Evolutionary conservation across 2,888 invertebrate genomes (phyloP).

Genomic region (Bombylius major): DNA sequence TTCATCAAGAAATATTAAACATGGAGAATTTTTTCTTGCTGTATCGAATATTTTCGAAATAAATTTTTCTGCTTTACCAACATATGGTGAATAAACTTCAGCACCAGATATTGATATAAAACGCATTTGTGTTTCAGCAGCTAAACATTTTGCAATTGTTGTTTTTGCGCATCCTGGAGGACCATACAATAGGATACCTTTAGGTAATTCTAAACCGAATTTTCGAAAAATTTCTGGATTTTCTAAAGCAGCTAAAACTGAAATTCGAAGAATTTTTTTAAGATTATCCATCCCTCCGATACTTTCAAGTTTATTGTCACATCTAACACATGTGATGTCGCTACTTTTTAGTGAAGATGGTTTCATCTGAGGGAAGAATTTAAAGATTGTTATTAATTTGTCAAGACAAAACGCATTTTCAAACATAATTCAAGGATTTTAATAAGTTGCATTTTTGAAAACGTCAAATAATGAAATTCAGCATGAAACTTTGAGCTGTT

Average conservation of each 20-base stretch:
- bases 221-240: slow-evolving; percentile 41
- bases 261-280: slow-evolving; percentile 40
- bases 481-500: background rate
- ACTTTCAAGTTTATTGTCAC: slow-evolving; percentile 35
- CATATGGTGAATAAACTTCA: slow-evolving; percentile 50
- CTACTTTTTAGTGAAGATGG: slow-evolving; percentile 37
- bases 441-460: too few relatives aligned
- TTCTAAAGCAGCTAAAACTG: slow-evolving; percentile 45
- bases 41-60: slow-evolving; percentile 45
- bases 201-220: slow-evolving; percentile 43
- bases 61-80: slow-evolving; percentile 50
- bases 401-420: too few relatives aligned
- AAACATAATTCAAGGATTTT: too few relatives aligned
- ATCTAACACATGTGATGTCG: slow-evolving; percentile 33
- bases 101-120: slow-evolving; percentile 47
- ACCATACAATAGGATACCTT: slow-evolving; percentile 47
- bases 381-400: too few relatives aligned
- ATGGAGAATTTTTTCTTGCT: slow-evolving; percentile 46
- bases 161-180: slow-evolving; percentile 58
- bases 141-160: slow-evolving; percentile 44
- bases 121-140: slow-evolving; percentile 40
- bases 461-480: background rate
- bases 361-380: slow-evolving; percentile 14
- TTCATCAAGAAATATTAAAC: slow-evolving; percentile 51
- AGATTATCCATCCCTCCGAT: slow-evolving; percentile 45